phyloP scores from a whole-genome alignment of 2,888 invertebrate genomes.

The Acheta domesticus region DNA sequence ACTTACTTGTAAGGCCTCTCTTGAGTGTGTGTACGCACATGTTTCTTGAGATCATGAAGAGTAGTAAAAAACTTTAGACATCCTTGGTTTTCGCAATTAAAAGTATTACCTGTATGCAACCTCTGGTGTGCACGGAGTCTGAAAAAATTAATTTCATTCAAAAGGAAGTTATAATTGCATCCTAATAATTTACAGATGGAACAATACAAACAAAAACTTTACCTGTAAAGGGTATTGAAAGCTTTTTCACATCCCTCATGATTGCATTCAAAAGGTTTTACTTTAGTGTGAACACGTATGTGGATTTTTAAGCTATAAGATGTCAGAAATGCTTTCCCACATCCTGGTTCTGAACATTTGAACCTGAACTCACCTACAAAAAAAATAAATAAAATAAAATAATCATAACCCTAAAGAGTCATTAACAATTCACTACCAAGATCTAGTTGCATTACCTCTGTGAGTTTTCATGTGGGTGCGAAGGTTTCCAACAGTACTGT shows the following conservation, averaged over 20 bases:
- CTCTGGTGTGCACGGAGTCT: conserved; percentile 85
- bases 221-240: conserved; percentile 91
- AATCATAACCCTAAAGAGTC: background rate
- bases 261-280: conserved; percentile 85
- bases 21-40: conserved; percentile 86
- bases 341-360: conserved; percentile 80
- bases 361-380: conserved; percentile 88
- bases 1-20: conserved; percentile 83
- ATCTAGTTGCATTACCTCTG: conserved; percentile 62
- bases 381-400: too few relatives aligned
- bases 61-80: conserved; percentile 92
- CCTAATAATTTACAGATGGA: too few relatives aligned
- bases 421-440: background rate
- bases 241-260: conserved; percentile 83
- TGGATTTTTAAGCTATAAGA: conserved; percentile 95
- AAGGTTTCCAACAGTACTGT: conserved; percentile 90
- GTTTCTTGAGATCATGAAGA: conserved; percentile 90
- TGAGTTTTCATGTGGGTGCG: conserved; percentile 95
- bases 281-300: conserved; percentile 87
- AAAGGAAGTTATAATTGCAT: too few relatives aligned
- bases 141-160: conserved; percentile 38
- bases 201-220: conserved; percentile 39
- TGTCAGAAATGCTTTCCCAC: conserved; percentile 90
- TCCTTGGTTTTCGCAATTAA: conserved; percentile 79
- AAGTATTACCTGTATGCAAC: conserved; percentile 90